Evolutionary conservation across 2,113 vertebrate genomes (phyloP), one percentile per base, ranked within the genome.

Genomic region (Poeciliopsis retropinna): DNA sequence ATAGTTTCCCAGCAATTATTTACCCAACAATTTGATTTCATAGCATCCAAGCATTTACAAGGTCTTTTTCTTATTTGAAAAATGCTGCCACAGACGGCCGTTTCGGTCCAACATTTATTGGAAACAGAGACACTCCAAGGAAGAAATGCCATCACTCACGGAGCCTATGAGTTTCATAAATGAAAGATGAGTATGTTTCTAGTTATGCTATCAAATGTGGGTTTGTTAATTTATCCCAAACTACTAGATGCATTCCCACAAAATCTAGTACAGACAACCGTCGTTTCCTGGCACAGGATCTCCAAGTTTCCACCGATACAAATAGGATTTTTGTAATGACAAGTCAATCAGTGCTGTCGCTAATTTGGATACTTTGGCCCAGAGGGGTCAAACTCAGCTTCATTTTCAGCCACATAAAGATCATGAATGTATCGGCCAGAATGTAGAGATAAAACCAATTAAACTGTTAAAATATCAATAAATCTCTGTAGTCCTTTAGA

Each of bases 1-100:
- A 64, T 80, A 47, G 44, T 80, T 39, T n/a, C 32, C 31, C 31
- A 37, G 34, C 64, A 37, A 65, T 65, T 65, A 62, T 62, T 68
- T 67, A 64, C 60, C 66, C 61, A 44, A 14, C 28, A 64, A 65
- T 75, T 44, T 34, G 4, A 32, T 44, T 57, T 74, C 31, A 1
- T 47, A 39, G 65, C 11, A 72, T 70, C 65, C 37, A 39, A 25
- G 14, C 27, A 1, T 62, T 69, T 31, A 1, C 28, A 25, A 34
- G 29, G 54, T 32, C 13, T 77, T 64, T 39, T 63, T 41, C 51
- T 39, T 61, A 27, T 54, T 78, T 74, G 51, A 74, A 22, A 34
- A 9, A 51, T 15, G 41, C 51, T 10, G n/a, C 66, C 73, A 27
- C 63, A 64, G 30, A 34, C 32, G 9, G 61, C 5, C 22, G 31